Evolutionary conservation across 2,113 vertebrate genomes (phyloP).

Genomic region (Pseudorasbora parva): DNA sequence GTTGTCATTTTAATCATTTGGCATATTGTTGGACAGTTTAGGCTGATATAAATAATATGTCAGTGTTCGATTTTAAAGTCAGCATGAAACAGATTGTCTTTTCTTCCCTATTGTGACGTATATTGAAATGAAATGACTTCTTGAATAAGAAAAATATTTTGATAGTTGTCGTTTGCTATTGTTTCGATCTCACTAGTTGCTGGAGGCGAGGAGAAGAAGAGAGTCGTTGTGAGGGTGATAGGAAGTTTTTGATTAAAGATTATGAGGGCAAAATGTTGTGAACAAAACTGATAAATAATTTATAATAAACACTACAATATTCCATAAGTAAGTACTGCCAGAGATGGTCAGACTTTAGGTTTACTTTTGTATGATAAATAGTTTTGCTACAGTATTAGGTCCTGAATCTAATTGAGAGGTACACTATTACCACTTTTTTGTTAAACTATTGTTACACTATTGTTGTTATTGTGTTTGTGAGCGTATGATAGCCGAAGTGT

Average conservation of each 20-base stretch:
- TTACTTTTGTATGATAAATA: neutral
- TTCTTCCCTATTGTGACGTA: neutral
- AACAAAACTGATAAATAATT: no score
- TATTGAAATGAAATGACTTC: neutral
- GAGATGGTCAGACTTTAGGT: neutral
- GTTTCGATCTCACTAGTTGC: neutral
- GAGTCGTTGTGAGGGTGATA: no score
- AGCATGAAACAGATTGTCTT: neutral
- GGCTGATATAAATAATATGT: neutral
- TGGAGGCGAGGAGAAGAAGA: no score
- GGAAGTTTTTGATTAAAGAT: neutral
- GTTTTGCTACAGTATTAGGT: neutral
- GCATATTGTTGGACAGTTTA: neutral
- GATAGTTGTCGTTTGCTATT: neutral
- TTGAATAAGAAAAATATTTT: neutral
- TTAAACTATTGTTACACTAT: no score
- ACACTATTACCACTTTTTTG: no score
- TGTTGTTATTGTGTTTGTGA: neutral
- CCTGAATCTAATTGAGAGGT: neutral
- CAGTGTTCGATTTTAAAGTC: neutral
- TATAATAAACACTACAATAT: neutral
- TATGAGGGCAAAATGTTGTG: no score
- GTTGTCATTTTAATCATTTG: neutral
- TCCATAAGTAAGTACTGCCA: neutral
- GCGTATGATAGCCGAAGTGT: slow-evolving; percentile 36